A percentile compares a stretch with the other conserved stretches of the same genome.
Evolutionary conservation across 2,888 invertebrate genomes (phyloP).

Genomic region (Ecliptopera silaceata): DNA sequence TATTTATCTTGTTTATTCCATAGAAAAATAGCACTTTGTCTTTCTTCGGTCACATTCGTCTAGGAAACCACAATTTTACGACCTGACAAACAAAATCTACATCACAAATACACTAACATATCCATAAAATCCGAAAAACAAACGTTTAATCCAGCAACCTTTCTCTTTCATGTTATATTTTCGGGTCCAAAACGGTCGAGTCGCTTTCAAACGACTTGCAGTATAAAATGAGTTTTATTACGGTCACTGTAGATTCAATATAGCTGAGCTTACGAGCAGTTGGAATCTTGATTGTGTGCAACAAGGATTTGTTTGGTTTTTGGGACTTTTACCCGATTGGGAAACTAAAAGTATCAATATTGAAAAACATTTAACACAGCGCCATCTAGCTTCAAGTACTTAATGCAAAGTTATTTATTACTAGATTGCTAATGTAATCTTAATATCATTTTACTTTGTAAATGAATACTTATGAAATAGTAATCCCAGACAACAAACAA

Average conservation of each 20-base stretch:
- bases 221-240: slow-evolving; percentile 1
- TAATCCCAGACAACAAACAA: too few species aligned
- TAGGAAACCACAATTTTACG: background rate
- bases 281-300: background rate
- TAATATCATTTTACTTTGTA: too few species aligned
- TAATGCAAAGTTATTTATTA: too few species aligned
- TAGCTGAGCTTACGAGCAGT: background rate
- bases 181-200: slow-evolving; percentile 10
- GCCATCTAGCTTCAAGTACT: too few species aligned
- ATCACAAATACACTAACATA: slow-evolving; percentile 16
- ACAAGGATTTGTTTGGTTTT: background rate
- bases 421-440: too few species aligned
- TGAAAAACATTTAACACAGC: too few species aligned
- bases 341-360: too few species aligned
- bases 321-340: background rate
- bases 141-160: slow-evolving; percentile 22
- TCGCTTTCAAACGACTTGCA: background rate
- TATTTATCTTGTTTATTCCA: too few species aligned
- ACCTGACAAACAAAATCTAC: background rate
- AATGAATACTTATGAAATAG: too few species aligned
- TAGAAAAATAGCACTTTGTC: too few species aligned
- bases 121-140: slow-evolving; percentile 28
- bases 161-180: slow-evolving; percentile 36
- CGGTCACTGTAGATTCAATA: background rate
- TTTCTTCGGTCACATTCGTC: background rate